Conservation (phyloP, 2,888 invertebrate species). For the Sialis fuliginosa region DNA sequence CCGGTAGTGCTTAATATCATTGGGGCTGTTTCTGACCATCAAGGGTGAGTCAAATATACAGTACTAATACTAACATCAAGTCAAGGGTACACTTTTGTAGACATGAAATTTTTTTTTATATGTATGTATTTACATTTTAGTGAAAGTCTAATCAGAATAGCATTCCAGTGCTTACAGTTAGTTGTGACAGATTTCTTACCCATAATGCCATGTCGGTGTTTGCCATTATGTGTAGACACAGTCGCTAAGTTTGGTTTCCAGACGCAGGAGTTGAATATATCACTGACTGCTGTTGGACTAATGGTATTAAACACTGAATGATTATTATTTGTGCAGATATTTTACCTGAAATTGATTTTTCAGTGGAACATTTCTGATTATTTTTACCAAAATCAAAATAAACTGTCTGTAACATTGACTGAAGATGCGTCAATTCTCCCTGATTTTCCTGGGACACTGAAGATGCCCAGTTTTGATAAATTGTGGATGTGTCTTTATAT, state of each 20-base stretch:
- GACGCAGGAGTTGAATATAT: conserved; percentile 91
- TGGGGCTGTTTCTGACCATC: conserved; percentile 85
- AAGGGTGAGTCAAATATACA: conserved; percentile 41
- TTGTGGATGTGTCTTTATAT: conserved; percentile 94
- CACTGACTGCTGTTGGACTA: conserved; percentile 87
- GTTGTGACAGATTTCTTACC: conserved; percentile 89
- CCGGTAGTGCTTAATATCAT: conserved; percentile 86
- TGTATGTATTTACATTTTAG: conserved; percentile 25
- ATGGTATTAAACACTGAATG: conserved; percentile 50
- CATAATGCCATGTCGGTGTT: conserved; percentile 80
- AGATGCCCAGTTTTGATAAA: conserved; percentile 78
- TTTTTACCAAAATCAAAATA: conserved; percentile 86
- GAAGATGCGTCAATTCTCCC: conserved; percentile 63
- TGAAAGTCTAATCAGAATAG: conserved; percentile 79
- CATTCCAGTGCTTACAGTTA: conserved; percentile 90
- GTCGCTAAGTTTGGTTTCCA: conserved; percentile 94
- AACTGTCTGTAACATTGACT: conserved; percentile 52
- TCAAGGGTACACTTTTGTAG: conserved; percentile 1
- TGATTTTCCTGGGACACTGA: conserved; percentile 66
- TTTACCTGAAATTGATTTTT: conserved; percentile 11
- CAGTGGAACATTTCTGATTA: conserved; percentile 99
- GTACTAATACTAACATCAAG: neutral
- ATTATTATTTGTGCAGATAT: no score
- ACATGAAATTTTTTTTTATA: conserved; percentile 1
- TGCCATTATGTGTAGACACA: conserved; percentile 78